phyloP scores from a whole-genome alignment of 1,140 invertebrate species.

The Drosophila mojavensis region DNA sequence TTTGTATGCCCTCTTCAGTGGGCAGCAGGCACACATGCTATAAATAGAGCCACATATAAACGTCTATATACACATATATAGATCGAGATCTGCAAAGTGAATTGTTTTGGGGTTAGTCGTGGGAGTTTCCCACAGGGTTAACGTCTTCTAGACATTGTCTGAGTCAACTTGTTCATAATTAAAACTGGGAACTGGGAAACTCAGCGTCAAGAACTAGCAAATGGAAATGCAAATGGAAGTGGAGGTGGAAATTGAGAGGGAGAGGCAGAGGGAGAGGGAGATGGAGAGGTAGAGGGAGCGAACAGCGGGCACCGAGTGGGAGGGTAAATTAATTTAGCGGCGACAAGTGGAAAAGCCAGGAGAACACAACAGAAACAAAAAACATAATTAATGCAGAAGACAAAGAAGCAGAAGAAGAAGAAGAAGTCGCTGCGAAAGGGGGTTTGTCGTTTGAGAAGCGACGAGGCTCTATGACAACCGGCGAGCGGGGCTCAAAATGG shows the following conservation, averaged over 20 bases:
- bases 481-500: conserved; percentile 13
- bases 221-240: conserved; percentile 1
- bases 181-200: neutral
- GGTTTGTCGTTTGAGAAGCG: neutral
- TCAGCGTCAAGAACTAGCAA: neutral
- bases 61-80: neutral
- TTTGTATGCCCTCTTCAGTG: too few relatives aligned
- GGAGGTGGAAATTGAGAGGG: neutral
- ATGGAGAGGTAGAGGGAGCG: neutral
- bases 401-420: neutral
- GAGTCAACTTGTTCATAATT: neutral
- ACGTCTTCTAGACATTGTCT: conserved; percentile 2
- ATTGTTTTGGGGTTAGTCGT: conserved; percentile 1
- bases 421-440: conserved; percentile 10
- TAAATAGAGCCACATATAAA: neutral
- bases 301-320: conserved; percentile 7
- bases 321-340: conserved; percentile 62
- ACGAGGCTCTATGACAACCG: conserved; percentile 42
- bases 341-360: conserved; percentile 55
- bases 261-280: neutral
- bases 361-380: conserved; percentile 33
- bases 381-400: conserved; percentile 7
- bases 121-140: conserved; percentile 1
- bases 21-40: neutral
- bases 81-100: conserved; percentile 16